phyloP scores from a whole-genome alignment of 2,888 invertebrate species.

The Frankliniella fusca region DNA sequence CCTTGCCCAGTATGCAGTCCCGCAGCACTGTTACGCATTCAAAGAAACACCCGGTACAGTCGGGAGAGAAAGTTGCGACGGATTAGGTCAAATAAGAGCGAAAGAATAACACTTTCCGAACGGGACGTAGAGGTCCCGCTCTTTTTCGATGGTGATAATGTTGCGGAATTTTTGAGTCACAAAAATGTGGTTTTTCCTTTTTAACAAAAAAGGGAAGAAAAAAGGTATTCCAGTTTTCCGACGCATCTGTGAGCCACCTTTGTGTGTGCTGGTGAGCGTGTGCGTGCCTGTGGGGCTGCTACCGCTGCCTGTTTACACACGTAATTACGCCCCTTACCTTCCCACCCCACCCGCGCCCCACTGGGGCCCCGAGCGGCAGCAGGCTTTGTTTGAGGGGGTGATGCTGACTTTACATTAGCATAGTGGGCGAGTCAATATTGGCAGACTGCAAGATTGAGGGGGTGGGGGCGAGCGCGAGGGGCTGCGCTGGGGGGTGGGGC shows the following conservation, averaged over 20 bases:
- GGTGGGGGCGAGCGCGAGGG: no score
- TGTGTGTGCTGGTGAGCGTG: not conserved
- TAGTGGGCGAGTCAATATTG: conserved; percentile 26
- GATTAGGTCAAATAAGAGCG: no score
- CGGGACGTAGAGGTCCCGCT: no score
- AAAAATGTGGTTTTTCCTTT: no score
- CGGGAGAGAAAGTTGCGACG: no score
- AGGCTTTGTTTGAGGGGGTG: conserved; percentile 15
- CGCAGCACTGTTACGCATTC: no score
- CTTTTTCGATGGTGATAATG: no score
- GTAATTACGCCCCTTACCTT: not conserved
- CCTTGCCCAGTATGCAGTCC: no score
- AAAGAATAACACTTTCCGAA: no score
- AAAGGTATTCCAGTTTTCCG: not conserved
- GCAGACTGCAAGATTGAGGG: conserved; percentile 24
- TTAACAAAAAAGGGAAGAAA: no score
- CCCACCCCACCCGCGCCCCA: not conserved
- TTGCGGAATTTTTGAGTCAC: no score
- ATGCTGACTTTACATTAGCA: conserved; percentile 26
- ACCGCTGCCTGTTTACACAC: not conserved
- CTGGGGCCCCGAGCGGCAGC: not conserved
- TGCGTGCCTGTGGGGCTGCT: not conserved
- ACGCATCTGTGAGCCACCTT: not conserved
- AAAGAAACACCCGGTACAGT: no score
- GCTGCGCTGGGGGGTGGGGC: not conserved